These are phyloP conservation scores for Parapristionchus giblindavisi DNA, from an alignment of 2,888 invertebrate genomes.

Conservation along the genomic window DNA sequence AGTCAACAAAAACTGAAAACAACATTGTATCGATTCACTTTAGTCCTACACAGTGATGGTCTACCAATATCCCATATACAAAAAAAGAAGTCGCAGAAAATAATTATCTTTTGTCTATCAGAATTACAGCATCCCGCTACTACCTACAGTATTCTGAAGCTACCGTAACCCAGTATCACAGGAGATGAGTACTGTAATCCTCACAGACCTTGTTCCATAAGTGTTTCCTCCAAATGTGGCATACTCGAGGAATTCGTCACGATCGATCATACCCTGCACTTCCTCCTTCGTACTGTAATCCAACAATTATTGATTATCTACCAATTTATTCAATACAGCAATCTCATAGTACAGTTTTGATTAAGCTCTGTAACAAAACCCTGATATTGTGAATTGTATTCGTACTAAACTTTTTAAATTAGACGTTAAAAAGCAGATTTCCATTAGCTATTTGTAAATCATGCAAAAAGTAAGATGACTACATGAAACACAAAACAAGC, in stretches of 20 bases:
- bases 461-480: too few species aligned
- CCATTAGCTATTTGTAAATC: too few species aligned
- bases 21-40: neutral
- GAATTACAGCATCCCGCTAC: neutral
- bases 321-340: too few species aligned
- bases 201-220: conserved; percentile 88
- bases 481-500: too few species aligned
- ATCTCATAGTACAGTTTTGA: too few species aligned
- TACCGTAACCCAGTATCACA: neutral
- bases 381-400: too few species aligned
- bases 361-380: too few species aligned
- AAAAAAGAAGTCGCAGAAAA: neutral
- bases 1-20: too few species aligned
- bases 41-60: neutral
- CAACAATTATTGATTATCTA: neutral
- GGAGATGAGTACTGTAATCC: too few species aligned
- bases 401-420: neutral
- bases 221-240: conserved; percentile 91
- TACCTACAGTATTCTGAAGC: neutral
- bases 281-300: conserved; percentile 73
- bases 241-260: conserved; percentile 88
- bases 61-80: neutral
- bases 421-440: neutral
- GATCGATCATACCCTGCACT: conserved; percentile 81
- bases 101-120: neutral